phyloP scores from a whole-genome alignment of 2,888 invertebrate species.

The Cerastoderma edule region DNA sequence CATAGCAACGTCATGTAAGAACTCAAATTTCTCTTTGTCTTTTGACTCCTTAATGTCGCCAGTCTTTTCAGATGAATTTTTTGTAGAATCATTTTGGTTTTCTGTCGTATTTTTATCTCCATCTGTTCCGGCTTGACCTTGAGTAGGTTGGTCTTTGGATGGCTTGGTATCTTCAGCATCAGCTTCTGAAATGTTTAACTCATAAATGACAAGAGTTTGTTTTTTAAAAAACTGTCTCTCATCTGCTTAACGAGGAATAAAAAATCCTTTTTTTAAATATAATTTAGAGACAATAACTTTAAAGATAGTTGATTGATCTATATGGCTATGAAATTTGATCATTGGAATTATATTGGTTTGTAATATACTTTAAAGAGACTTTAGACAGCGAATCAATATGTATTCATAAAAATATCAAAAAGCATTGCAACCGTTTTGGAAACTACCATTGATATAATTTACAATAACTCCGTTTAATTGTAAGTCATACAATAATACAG shows the following conservation, averaged over 20 bases:
- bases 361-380: too few relatives aligned
- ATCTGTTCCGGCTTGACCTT: neutral
- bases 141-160: too few relatives aligned
- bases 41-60: slow-evolving; percentile 12
- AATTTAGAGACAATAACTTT: neutral
- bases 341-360: too few relatives aligned
- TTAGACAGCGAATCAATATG: too few relatives aligned
- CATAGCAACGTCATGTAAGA: slow-evolving; percentile 76
- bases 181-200: neutral
- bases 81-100: neutral
- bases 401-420: too few relatives aligned
- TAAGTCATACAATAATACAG: neutral
- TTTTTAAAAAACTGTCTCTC: neutral
- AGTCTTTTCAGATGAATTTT: neutral
- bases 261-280: neutral
- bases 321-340: too few relatives aligned
- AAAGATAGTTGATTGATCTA: neutral
- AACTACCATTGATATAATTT: neutral
- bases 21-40: slow-evolving; percentile 55
- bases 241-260: neutral
- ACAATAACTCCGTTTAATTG: neutral
- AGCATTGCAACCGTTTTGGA: too few relatives aligned
- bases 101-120: neutral
- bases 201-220: neutral
- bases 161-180: neutral